Conservation (phyloP, 2,888 invertebrate species). For the Volucella bombylans region DNA sequence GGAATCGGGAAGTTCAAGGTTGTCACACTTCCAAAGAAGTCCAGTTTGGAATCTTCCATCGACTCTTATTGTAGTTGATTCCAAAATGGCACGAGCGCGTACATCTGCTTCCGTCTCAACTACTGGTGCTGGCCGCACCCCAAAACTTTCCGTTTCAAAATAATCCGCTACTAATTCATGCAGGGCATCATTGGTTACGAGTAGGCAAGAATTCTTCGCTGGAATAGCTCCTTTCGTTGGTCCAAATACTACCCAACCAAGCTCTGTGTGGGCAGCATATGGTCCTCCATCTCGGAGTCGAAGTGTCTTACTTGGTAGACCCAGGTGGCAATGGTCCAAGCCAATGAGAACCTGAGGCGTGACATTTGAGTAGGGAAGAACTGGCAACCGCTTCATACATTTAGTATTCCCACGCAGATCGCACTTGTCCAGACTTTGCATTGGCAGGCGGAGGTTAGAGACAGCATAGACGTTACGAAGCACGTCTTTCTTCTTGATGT, state of each 20-base stretch:
- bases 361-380: conserved; percentile 22
- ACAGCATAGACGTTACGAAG: conserved; percentile 38
- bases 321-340: no score
- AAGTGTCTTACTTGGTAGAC: conserved; percentile 20
- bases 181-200: conserved; percentile 28
- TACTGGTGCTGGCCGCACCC: no score
- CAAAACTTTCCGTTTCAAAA: conserved; percentile 4
- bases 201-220: conserved; percentile 20
- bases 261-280: conserved; percentile 63
- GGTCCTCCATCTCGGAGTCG: conserved; percentile 5
- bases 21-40: conserved; percentile 26
- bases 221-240: conserved; percentile 5
- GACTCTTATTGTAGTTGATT: conserved; percentile 36
- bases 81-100: conserved; percentile 30
- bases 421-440: neutral
- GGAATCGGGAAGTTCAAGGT: conserved; percentile 19
- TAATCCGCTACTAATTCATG: conserved; percentile 31
- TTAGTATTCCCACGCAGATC: conserved; percentile 20
- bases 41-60: conserved; percentile 56
- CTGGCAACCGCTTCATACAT: conserved; percentile 21
- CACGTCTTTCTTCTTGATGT: conserved; percentile 17
- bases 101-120: conserved; percentile 16
- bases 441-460: conserved; percentile 1
- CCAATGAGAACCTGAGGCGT: conserved; percentile 31
- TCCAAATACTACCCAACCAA: conserved; percentile 50